These are phyloP conservation scores for Gnathonemus longibarbis DNA, from an alignment of 2,113 vertebrate species.

Conservation along the genomic window DNA sequence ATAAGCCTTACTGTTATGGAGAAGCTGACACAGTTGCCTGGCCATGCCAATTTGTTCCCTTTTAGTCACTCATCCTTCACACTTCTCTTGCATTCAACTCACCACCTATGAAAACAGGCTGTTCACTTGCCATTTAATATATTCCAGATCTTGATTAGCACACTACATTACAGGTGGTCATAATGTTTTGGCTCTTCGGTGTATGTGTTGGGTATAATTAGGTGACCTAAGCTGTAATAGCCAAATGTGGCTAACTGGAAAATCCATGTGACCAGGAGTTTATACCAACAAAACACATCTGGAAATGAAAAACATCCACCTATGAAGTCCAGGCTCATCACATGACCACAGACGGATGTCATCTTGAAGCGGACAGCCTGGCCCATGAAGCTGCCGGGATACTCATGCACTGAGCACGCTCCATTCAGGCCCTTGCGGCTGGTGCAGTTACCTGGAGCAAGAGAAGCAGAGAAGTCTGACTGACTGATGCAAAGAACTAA, in stretches of 20 bases:
- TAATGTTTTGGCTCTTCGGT: neutral
- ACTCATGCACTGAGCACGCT: slow-evolving; percentile 86
- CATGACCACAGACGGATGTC: slow-evolving; percentile 94
- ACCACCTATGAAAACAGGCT: neutral
- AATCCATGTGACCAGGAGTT: neutral
- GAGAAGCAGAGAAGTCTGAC: neutral
- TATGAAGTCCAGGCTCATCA: slow-evolving; percentile 96
- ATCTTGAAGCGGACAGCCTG: slow-evolving; percentile 84
- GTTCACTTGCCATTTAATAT: neutral
- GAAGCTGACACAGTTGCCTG: neutral
- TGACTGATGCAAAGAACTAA: neutral
- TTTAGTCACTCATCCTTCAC: neutral
- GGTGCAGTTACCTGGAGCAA: slow-evolving; percentile 67
- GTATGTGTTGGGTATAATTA: neutral
- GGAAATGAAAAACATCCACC: slow-evolving; percentile 53
- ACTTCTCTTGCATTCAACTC: neutral
- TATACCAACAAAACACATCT: neutral
- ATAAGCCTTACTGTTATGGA: neutral
- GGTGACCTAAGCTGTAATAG: neutral
- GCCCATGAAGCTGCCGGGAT: slow-evolving; percentile 72
- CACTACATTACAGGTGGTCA: neutral
- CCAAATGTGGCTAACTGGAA: neutral
- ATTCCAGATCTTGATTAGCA: neutral
- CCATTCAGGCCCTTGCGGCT: slow-evolving; percentile 87
- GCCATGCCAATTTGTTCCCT: neutral